These are phyloP conservation scores for Tragopan temminckii DNA, from an alignment of 2,797 vertebrate species.

Conservation along the genomic window DNA sequence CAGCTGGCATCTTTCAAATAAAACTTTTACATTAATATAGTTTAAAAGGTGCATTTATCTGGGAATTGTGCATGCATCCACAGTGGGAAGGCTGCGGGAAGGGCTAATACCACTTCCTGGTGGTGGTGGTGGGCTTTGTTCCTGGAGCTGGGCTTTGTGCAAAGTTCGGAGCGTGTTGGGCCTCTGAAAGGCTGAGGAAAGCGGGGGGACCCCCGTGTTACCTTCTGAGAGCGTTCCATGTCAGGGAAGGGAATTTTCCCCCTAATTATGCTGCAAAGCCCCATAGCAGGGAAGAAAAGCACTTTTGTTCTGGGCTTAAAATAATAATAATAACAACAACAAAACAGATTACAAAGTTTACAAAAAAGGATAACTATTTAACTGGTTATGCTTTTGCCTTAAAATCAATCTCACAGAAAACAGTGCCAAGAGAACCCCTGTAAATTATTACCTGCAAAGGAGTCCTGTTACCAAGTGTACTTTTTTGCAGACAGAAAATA, in stretches of 20 bases:
- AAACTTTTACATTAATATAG: conserved; percentile 83
- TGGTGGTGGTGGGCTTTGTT: conserved; percentile 17
- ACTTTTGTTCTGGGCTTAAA: not conserved
- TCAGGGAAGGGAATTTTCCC: accelerated
- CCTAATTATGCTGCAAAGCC: not conserved
- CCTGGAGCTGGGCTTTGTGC: not conserved
- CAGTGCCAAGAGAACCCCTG: not conserved
- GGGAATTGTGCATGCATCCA: conserved; percentile 61
- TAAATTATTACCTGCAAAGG: not conserved
- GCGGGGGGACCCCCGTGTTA: not conserved
- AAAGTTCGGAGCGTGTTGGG: not conserved
- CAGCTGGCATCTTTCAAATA: conserved; percentile 87
- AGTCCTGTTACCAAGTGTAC: not conserved
- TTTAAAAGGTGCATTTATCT: conserved; percentile 79
- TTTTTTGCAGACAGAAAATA: not conserved
- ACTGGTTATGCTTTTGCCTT: not conserved
- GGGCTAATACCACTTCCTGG: conserved; percentile 43
- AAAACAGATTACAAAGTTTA: not conserved
- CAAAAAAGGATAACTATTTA: not conserved
- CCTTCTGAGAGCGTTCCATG: not conserved
- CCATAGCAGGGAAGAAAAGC: not conserved
- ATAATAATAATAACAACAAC: not conserved
- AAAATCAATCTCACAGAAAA: conserved; percentile 9
- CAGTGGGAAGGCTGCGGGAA: conserved; percentile 5
- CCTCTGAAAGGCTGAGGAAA: conserved; percentile 4